Conservation (phyloP, 2,113 vertebrate genomes). For the Pleuronectes platessa region DNA sequence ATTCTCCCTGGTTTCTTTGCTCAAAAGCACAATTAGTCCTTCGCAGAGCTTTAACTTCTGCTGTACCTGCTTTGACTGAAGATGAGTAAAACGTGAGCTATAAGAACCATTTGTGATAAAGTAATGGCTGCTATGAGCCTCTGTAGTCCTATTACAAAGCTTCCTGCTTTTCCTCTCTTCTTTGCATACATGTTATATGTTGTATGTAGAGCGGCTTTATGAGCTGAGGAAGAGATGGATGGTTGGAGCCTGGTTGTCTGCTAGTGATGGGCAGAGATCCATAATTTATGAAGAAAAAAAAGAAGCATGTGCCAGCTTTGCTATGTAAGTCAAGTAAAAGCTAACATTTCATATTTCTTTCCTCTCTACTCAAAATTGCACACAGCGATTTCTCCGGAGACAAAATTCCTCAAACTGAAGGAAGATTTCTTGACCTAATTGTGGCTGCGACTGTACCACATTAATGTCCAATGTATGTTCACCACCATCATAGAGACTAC, state of each 20-base stretch:
- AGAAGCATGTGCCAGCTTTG: not conserved
- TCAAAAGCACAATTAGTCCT: no score
- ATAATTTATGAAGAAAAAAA: slow-evolving; percentile 53
- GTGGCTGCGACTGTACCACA: no score
- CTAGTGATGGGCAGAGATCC: slow-evolving; percentile 27
- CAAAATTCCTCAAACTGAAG: not conserved
- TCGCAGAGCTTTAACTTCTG: not conserved
- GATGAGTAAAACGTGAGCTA: not conserved
- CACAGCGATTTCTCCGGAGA: not conserved
- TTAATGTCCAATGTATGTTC: no score
- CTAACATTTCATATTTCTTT: slow-evolving; percentile 19
- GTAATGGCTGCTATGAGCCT: not conserved
- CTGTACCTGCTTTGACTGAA: slow-evolving; percentile 13
- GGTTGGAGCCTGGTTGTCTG: slow-evolving; percentile 34
- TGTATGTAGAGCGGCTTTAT: no score
- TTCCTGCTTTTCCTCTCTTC: fast-evolving
- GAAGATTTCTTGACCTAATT: no score
- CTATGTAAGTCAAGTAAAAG: slow-evolving; percentile 36
- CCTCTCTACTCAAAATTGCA: not conserved
- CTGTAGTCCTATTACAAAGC: not conserved
- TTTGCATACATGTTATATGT: no score
- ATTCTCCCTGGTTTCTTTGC: no score
- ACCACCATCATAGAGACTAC: no score
- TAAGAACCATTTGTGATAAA: not conserved
- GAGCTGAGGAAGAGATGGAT: slow-evolving; percentile 32